Conservation (phyloP, 2,888 invertebrate genomes). For the Hypolimnas misippus region DNA sequence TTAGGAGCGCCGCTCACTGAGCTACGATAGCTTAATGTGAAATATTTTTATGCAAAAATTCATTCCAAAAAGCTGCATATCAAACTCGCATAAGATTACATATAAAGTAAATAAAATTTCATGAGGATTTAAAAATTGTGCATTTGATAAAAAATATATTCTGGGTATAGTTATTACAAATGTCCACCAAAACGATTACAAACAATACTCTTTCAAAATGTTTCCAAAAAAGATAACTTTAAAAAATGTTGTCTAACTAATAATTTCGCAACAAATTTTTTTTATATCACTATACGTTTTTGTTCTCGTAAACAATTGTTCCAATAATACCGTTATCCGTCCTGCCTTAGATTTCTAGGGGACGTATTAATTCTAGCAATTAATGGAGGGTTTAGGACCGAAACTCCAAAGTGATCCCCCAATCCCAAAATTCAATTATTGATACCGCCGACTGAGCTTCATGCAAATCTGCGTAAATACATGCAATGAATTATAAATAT, state of each 20-base stretch:
- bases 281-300: not conserved
- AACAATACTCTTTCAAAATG: not conserved
- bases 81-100: not conserved
- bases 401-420: conserved; percentile 52
- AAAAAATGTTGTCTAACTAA: not conserved
- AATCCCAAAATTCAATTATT: conserved; percentile 71
- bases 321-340: conserved; percentile 21
- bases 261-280: not conserved
- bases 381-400: conserved; percentile 65
- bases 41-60: not conserved
- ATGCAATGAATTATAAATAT: conserved; percentile 35
- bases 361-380: conserved; percentile 76
- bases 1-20: conserved; percentile 41
- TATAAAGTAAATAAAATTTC: too few relatives aligned
- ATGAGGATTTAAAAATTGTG: too few relatives aligned
- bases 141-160: too few relatives aligned
- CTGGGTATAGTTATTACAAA: too few relatives aligned
- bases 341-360: conserved; percentile 48
- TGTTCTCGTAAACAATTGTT: conserved; percentile 9
- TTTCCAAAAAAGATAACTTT: not conserved
- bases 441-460: conserved; percentile 52
- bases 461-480: conserved; percentile 30
- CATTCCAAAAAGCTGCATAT: not conserved
- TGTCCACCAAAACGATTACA: too few relatives aligned
- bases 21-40: not conserved